Percentiles rank a stretch among this genome's conserved stretches.
Evolutionary conservation across 2,113 vertebrate genomes (phyloP).

Genomic region (Thunnus maccoyii): DNA sequence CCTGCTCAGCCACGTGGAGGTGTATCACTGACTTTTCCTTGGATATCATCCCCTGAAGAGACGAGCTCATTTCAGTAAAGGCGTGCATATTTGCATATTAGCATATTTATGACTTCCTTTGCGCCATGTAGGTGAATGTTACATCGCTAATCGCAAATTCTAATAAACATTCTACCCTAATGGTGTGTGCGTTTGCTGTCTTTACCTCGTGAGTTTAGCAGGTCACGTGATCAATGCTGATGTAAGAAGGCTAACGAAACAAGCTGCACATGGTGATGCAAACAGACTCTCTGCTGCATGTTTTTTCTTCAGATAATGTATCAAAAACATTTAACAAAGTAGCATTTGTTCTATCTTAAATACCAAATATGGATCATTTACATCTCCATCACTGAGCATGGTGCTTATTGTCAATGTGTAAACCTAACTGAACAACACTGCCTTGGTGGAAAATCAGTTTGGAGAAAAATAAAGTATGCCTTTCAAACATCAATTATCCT

Average conservation of each 20-base stretch:
- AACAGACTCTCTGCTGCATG: background rate
- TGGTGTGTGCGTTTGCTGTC: background rate
- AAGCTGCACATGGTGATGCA: background rate
- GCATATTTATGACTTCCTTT: constrained; percentile 82
- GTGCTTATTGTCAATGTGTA: too few relatives aligned
- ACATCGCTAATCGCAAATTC: constrained; percentile 81
- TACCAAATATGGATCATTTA: too few relatives aligned
- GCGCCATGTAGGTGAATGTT: constrained; percentile 82
- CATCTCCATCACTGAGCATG: too few relatives aligned
- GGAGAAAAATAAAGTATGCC: too few relatives aligned
- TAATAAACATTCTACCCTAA: constrained; percentile 84
- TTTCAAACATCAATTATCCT: too few relatives aligned
- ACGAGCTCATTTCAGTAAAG: constrained; percentile 73
- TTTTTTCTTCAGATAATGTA: too few relatives aligned
- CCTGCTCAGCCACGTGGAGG: constrained; percentile 39
- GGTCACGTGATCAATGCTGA: background rate
- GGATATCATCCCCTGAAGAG: constrained; percentile 56
- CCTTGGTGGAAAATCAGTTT: too few relatives aligned
- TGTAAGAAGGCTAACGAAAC: background rate
- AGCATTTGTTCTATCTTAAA: too few relatives aligned
- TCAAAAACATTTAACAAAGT: too few relatives aligned
- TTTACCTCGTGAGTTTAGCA: background rate
- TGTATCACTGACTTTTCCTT: constrained; percentile 51
- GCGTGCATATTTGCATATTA: constrained; percentile 76
- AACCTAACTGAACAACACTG: too few relatives aligned